A percentile compares a stretch with the other conserved stretches of the same genome.
Conservation (phyloP, 2,797 vertebrate genomes). For the Buceros bicornis region DNA sequence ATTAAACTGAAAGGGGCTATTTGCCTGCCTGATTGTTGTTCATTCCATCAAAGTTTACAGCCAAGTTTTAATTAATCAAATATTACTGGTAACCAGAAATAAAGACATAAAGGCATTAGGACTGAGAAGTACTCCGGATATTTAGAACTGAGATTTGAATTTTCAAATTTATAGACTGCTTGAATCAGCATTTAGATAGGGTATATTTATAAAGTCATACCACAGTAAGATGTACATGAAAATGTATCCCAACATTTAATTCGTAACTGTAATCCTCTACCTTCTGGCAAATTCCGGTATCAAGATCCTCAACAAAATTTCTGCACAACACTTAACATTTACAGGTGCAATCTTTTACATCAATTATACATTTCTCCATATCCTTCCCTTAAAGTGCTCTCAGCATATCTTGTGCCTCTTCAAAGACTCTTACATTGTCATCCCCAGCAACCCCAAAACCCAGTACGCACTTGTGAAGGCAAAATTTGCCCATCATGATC, state of each 20-base stretch:
- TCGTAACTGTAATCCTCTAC: neutral
- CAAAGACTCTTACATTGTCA: neutral
- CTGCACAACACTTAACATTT: neutral
- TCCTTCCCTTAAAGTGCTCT: neutral
- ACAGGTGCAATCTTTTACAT: neutral
- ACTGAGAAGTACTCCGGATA: neutral
- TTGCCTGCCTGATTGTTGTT: neutral
- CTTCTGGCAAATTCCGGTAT: neutral
- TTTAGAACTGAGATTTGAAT: neutral
- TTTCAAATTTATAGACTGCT: neutral
- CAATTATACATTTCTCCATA: neutral
- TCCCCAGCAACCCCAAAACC: neutral
- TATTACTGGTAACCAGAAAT: neutral
- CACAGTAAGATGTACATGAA: neutral
- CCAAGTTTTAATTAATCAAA: neutral
- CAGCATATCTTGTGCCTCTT: neutral
- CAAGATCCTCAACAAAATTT: neutral
- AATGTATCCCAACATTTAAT: neutral
- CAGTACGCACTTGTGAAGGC: neutral
- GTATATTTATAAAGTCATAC: neutral
- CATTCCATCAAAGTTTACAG: neutral
- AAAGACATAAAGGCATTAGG: neutral
- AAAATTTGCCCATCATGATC: neutral
- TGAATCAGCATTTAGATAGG: neutral
- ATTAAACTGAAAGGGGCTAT: neutral